A percentile compares a stretch with the other conserved stretches of the same genome.
Conservation (phyloP, 2,797 vertebrate genomes). For the Okamejei kenojei region DNA sequence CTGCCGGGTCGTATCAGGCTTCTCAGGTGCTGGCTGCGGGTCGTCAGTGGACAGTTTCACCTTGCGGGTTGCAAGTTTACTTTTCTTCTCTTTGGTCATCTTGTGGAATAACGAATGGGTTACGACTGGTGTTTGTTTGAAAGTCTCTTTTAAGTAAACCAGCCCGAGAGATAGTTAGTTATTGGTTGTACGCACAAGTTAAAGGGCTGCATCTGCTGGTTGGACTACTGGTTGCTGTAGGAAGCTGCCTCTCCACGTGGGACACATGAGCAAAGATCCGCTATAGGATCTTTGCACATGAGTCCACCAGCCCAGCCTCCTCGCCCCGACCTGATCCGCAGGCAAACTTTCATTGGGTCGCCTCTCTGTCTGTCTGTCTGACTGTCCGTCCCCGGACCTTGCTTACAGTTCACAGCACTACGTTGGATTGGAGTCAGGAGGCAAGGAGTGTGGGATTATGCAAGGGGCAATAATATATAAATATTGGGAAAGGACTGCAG, state of each 20-base stretch:
- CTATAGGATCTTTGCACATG: no score
- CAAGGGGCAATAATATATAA: no score
- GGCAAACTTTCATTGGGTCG: neutral
- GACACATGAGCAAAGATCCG: no score
- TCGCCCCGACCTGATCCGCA: no score
- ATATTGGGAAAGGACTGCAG: no score
- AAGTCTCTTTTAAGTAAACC: no score
- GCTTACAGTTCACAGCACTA: neutral
- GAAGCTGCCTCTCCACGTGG: neutral
- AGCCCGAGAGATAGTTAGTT: no score
- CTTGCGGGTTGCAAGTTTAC: no score
- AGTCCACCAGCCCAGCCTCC: neutral
- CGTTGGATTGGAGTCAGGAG: neutral
- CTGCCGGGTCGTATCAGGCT: neutral
- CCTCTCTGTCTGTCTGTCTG: neutral
- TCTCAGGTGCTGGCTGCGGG: neutral
- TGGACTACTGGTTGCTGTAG: neutral
- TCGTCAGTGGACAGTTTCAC: neutral
- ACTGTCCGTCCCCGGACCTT: neutral
- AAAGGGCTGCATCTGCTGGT: neutral
- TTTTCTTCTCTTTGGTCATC: slow-evolving; percentile 16
- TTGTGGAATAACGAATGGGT: neutral
- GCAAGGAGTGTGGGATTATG: no score
- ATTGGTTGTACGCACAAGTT: neutral
- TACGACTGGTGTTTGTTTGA: neutral